Conservation (phyloP, 1,140 invertebrate species). For the Orius insidiosus region DNA sequence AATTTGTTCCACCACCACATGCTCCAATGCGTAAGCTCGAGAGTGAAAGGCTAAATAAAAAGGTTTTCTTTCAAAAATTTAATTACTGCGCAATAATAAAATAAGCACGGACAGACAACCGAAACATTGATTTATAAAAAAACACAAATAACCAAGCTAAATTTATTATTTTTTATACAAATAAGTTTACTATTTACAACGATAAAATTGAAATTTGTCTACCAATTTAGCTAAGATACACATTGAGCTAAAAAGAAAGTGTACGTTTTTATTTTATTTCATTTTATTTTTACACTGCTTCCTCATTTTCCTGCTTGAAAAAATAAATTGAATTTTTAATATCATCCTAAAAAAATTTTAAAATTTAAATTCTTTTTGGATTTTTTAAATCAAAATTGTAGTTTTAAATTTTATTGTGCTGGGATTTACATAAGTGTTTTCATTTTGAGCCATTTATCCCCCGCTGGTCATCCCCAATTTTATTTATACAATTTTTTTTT, state of each 20-base stretch:
- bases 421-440: no score
- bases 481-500: no score
- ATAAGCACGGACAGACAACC: constrained; percentile 8
- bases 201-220: constrained; percentile 12
- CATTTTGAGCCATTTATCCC: no score
- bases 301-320: no score
- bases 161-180: constrained; percentile 1
- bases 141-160: constrained; percentile 5
- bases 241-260: constrained; percentile 4
- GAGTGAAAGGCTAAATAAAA: constrained; percentile 10
- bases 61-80: background rate
- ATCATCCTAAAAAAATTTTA: no score
- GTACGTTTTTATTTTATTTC: no score
- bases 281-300: no score
- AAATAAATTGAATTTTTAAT: no score
- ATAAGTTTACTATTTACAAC: constrained; percentile 7
- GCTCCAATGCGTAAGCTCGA: constrained; percentile 12
- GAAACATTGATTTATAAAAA: constrained; percentile 2
- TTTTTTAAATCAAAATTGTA: no score
- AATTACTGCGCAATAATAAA: constrained; percentile 8
- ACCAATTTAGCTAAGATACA: background rate
- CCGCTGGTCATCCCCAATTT: no score
- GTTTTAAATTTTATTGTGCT: no score
- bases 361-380: no score
- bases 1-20: constrained; percentile 13